A percentile compares a stretch with the other conserved stretches of the same genome.
phyloP scores from a whole-genome alignment of 2,888 invertebrate species.

The Thera britannica region DNA sequence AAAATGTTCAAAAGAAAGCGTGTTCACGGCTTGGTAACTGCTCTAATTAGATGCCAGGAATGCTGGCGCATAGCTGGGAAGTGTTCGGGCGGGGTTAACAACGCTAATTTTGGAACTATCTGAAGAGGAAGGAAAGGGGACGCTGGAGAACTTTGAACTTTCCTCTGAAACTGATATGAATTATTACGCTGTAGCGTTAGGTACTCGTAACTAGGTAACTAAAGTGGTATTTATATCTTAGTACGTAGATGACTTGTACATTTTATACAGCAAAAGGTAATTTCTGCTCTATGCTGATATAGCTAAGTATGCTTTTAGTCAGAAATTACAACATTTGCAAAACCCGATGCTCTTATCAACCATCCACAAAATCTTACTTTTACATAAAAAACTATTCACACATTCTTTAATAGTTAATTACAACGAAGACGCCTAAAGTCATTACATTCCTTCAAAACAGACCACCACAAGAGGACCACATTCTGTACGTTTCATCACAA shows the following conservation, averaged over 20 bases:
- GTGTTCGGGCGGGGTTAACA: constrained; percentile 23
- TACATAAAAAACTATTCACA: no score
- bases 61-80: constrained; percentile 22
- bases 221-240: no score
- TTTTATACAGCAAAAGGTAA: no score
- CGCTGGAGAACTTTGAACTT: neutral
- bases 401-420: no score
- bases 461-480: neutral
- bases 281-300: no score
- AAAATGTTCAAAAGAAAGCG: constrained; percentile 23
- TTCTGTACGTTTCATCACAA: constrained; percentile 3
- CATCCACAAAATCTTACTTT: no score
- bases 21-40: constrained; percentile 27
- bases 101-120: constrained; percentile 21
- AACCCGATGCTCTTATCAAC: no score
- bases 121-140: neutral
- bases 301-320: no score
- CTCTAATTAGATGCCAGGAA: constrained; percentile 25
- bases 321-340: no score
- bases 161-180: neutral
- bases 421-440: neutral
- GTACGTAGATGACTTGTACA: no score
- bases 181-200: no score
- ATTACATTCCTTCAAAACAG: neutral
- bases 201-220: no score